A percentile compares a stretch with the other conserved stretches of the same genome.
These are phyloP conservation scores for Heptascelio sp. DNA, from an alignment of 2,888 invertebrate species.

Conservation along the genomic window DNA sequence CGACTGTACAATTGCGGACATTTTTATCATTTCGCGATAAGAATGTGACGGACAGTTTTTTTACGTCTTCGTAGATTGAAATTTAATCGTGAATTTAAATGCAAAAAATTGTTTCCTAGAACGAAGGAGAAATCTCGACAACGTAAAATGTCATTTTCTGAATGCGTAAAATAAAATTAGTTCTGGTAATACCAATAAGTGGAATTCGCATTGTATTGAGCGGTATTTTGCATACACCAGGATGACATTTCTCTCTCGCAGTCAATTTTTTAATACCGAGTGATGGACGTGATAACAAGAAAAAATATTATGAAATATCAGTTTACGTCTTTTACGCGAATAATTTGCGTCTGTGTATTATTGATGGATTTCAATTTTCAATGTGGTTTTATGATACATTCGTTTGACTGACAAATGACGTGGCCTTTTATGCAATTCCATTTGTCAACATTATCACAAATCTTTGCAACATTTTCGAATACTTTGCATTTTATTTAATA, in stretches of 20 bases:
- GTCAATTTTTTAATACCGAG: slow-evolving; percentile 34
- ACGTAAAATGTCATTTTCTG: slow-evolving; percentile 8
- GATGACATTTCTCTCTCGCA: slow-evolving; percentile 8
- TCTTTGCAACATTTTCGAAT: neutral
- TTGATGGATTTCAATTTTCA: slow-evolving; percentile 30
- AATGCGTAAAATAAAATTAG: slow-evolving; percentile 7
- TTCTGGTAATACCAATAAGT: slow-evolving; percentile 9
- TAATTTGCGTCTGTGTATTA: slow-evolving; percentile 35
- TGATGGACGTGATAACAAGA: slow-evolving; percentile 27
- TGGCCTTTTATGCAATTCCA: neutral
- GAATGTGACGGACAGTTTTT: neutral
- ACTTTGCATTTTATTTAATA: too few relatives aligned
- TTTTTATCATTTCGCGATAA: too few relatives aligned
- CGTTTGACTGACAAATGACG: neutral
- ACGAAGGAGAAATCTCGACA: neutral
- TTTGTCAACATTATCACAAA: slow-evolving; percentile 5
- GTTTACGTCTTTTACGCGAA: neutral
- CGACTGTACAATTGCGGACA: too few relatives aligned
- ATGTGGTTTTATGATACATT: neutral
- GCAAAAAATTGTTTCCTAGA: neutral
- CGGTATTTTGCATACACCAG: slow-evolving; percentile 6
- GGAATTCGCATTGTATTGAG: slow-evolving; percentile 11
- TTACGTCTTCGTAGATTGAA: neutral
- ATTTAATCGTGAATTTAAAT: slow-evolving; percentile 1
- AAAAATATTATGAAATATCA: slow-evolving; percentile 27